A percentile compares a stretch with the other conserved stretches of the same genome.
phyloP scores from a whole-genome alignment of 2,888 invertebrate genomes.

The Heliconius cydno region DNA sequence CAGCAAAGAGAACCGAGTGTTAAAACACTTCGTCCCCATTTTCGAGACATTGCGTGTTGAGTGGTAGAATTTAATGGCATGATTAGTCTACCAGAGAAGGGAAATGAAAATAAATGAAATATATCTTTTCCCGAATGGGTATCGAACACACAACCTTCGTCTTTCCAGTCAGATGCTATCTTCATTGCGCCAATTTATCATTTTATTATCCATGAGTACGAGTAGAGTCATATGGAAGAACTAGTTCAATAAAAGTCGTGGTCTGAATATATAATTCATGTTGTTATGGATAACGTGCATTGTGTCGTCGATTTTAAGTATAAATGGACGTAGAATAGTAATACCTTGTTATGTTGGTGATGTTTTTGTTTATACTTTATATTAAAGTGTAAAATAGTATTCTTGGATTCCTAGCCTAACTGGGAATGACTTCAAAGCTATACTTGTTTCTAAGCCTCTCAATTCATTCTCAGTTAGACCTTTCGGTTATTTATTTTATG shows the following conservation, averaged over 20 bases:
- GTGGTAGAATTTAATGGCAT: too few species aligned
- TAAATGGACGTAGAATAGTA: conserved; percentile 8
- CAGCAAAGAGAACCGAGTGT: too few species aligned
- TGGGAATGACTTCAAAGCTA: background rate
- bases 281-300: conserved; percentile 8
- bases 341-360: background rate
- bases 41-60: too few species aligned
- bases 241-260: conserved; percentile 9
- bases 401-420: background rate
- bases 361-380: background rate
- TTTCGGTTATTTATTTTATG: background rate
- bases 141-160: too few species aligned
- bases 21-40: too few species aligned
- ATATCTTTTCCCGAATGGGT: too few species aligned
- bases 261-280: background rate
- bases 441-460: background rate
- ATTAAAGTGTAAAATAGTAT: background rate
- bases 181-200: background rate
- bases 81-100: too few species aligned
- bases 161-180: too few species aligned
- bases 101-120: too few species aligned
- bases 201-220: background rate
- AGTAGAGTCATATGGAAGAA: background rate
- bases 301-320: conserved; percentile 20
- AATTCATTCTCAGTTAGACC: background rate